Evolutionary conservation across 2,113 vertebrate species (phyloP).

Genomic region (Dinomys branickii): DNA sequence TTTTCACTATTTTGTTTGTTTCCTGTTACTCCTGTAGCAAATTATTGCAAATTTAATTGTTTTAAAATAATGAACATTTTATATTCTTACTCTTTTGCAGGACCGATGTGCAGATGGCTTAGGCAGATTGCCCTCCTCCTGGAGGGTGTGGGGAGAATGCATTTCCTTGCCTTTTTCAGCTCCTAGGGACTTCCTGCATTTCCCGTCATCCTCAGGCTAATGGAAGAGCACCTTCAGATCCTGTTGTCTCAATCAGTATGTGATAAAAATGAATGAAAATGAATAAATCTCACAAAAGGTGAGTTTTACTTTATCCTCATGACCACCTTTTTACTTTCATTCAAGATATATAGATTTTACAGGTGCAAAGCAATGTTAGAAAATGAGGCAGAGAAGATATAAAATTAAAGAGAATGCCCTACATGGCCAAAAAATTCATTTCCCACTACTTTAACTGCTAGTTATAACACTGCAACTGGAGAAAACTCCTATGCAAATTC

Average conservation of each 20-base stretch:
- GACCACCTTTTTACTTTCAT: constrained; percentile 7
- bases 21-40: not conserved
- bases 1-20: not conserved
- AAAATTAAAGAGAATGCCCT: constrained; percentile 59
- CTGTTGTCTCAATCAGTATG: not conserved
- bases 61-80: not conserved
- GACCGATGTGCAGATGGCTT: not conserved
- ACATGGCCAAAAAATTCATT: constrained; percentile 59
- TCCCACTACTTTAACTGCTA: constrained; percentile 60
- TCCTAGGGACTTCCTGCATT: not conserved
- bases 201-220: not conserved
- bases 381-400: constrained; percentile 41
- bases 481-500: constrained; percentile 81
- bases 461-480: constrained; percentile 73
- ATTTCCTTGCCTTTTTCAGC: not conserved
- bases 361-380: constrained; percentile 29
- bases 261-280: not conserved
- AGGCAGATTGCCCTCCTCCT: not conserved
- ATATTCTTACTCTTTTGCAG: not conserved
- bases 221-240: not conserved
- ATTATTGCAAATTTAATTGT: not conserved
- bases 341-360: constrained; percentile 42
- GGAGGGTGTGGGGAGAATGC: not conserved
- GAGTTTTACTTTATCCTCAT: not conserved
- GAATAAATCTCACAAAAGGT: not conserved